phyloP scores from a whole-genome alignment of 2,888 invertebrate species.

The Leptinotarsa rubiginosa region DNA sequence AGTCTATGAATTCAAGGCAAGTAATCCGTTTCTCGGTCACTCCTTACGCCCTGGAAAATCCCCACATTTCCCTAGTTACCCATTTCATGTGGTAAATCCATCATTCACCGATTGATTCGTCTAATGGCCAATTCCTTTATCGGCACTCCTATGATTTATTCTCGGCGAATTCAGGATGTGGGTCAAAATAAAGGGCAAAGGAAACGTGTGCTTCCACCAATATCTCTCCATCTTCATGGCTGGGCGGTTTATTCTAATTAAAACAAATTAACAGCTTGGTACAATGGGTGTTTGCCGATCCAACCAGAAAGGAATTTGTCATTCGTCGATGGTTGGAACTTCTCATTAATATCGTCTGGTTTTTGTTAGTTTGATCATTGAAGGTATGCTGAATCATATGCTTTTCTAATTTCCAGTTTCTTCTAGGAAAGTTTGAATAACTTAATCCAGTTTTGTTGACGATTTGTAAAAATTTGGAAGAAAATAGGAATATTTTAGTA shows the following conservation, averaged over 20 bases:
- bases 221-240: background rate
- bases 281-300: background rate
- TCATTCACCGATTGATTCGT: conserved; percentile 23
- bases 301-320: conserved; percentile 2
- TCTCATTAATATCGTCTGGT: too few species aligned
- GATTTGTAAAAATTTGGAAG: too few species aligned
- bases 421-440: too few species aligned
- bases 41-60: background rate
- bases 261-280: background rate
- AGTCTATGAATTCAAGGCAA: background rate
- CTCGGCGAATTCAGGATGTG: background rate
- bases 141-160: conserved; percentile 26
- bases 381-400: too few species aligned
- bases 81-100: conserved; percentile 23
- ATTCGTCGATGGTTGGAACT: too few species aligned
- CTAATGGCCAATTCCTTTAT: conserved; percentile 27
- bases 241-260: background rate
- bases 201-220: conserved; percentile 10
- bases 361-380: too few species aligned
- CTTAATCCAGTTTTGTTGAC: too few species aligned
- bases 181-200: conserved; percentile 27
- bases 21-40: background rate
- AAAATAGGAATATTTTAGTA: too few species aligned
- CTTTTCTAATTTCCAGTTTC: too few species aligned
- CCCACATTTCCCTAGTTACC: background rate